Conservation (phyloP, 2,888 invertebrate species). For the Meliscaeva auricollis region DNA sequence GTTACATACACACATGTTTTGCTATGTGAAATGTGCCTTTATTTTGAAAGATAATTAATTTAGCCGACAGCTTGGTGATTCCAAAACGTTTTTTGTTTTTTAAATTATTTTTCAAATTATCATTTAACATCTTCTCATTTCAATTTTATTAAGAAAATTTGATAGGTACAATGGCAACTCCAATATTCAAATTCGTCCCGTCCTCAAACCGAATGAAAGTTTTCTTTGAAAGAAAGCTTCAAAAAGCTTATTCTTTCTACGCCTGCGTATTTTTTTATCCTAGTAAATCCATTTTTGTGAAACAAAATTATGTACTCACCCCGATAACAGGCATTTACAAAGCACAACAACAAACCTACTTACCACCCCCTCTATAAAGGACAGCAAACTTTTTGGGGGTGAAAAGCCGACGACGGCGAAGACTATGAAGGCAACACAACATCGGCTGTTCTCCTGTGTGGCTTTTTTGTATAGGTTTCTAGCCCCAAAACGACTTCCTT, state of each 20-base stretch:
- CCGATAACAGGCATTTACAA: neutral
- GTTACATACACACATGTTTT: no score
- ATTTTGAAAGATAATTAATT: no score
- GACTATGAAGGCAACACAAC: conserved; percentile 40
- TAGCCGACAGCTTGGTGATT: no score
- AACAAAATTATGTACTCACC: conserved; percentile 20
- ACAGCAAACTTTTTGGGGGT: conserved; percentile 51
- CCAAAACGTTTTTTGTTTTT: no score
- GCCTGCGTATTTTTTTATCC: neutral
- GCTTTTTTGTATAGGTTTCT: conserved; percentile 46
- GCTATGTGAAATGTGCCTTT: no score
- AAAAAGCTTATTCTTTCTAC: conserved; percentile 5
- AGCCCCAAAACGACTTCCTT: conserved; percentile 46
- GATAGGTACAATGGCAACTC: conserved; percentile 43
- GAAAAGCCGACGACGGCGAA: conserved; percentile 52
- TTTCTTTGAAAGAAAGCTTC: neutral
- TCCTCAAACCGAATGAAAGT: conserved; percentile 38
- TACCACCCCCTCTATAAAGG: conserved; percentile 28
- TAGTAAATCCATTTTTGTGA: conserved; percentile 9
- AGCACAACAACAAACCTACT: conserved; percentile 45
- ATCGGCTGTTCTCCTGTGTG: conserved; percentile 36
- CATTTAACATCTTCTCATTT: no score
- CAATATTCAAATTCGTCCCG: neutral
- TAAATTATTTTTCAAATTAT: no score
- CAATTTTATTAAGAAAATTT: no score